Conservation (phyloP, 2,888 invertebrate species). For the Lumbricus terrestris region DNA sequence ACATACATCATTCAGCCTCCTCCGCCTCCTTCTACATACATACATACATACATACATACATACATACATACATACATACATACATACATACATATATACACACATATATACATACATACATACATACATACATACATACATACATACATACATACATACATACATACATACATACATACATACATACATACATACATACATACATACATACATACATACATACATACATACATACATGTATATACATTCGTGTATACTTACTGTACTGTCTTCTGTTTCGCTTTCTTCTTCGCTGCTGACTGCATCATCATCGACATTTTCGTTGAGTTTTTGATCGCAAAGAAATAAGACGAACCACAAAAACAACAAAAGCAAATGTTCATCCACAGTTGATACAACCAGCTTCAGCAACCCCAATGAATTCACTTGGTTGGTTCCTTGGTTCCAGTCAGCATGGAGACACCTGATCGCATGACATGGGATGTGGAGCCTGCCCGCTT, state of each 20-base stretch:
- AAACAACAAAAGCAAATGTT: not conserved
- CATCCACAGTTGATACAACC: not conserved
- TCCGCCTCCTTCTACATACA: no score
- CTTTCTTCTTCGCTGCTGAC: not conserved
- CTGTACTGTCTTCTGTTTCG: not conserved
- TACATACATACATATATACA: no score
- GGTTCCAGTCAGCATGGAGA: not conserved
- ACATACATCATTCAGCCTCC: no score
- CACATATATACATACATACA: no score
- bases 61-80: not conserved
- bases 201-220: no score
- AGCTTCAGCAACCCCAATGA: not conserved
- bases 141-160: no score
- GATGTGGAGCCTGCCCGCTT: not conserved
- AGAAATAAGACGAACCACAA: not conserved
- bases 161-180: no score
- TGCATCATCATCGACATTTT: not conserved
- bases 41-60: no score
- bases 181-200: no score
- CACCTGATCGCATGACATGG: not conserved
- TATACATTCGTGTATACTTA: not conserved
- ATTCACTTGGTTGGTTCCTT: not conserved
- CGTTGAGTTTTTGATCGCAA: not conserved
- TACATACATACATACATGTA: no score
- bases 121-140: no score